These are phyloP conservation scores for Perca schrenkii DNA, from an alignment of 2,113 vertebrate species.

Conservation along the genomic window DNA sequence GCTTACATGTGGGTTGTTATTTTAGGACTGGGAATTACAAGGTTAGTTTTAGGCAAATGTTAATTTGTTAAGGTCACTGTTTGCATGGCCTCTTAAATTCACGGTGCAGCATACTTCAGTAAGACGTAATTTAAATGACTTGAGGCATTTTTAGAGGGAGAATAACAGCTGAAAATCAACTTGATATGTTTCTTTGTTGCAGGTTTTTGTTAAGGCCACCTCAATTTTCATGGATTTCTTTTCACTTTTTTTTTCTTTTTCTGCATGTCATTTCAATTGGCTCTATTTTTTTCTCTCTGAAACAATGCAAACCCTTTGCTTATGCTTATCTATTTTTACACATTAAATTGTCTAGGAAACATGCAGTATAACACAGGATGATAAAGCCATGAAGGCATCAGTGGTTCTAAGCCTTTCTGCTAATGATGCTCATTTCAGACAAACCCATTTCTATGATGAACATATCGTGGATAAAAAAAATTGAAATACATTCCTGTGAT, in stretches of 20 bases:
- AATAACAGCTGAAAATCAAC: slow-evolving; percentile 46
- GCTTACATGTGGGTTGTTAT: slow-evolving; percentile 31
- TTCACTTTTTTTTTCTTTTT: background rate
- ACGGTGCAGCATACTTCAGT: slow-evolving; percentile 38
- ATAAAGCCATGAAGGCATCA: slow-evolving; percentile 9
- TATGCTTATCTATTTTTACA: slow-evolving; percentile 18
- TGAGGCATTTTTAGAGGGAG: slow-evolving; percentile 35
- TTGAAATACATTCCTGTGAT: background rate
- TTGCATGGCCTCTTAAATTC: slow-evolving; percentile 46
- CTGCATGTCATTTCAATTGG: slow-evolving; percentile 27
- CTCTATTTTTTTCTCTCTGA: slow-evolving; percentile 29
- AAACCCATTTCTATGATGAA: slow-evolving; percentile 12
- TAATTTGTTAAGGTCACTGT: slow-evolving; percentile 54
- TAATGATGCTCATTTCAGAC: slow-evolving; percentile 25
- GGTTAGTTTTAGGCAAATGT: slow-evolving; percentile 53
- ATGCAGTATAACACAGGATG: slow-evolving; percentile 3
- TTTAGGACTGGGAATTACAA: slow-evolving; percentile 51
- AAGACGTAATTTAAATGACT: slow-evolving; percentile 47
- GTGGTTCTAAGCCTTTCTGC: slow-evolving; percentile 18
- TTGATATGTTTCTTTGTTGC: slow-evolving; percentile 37
- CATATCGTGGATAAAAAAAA: slow-evolving; percentile 5
- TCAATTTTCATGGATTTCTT: slow-evolving; percentile 44
- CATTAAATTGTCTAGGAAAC: slow-evolving; percentile 14
- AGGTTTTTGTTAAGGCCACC: slow-evolving; percentile 30
- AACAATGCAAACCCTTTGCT: slow-evolving; percentile 13